Conservation (phyloP, 2,113 vertebrate genomes). For the Ia io region DNA sequence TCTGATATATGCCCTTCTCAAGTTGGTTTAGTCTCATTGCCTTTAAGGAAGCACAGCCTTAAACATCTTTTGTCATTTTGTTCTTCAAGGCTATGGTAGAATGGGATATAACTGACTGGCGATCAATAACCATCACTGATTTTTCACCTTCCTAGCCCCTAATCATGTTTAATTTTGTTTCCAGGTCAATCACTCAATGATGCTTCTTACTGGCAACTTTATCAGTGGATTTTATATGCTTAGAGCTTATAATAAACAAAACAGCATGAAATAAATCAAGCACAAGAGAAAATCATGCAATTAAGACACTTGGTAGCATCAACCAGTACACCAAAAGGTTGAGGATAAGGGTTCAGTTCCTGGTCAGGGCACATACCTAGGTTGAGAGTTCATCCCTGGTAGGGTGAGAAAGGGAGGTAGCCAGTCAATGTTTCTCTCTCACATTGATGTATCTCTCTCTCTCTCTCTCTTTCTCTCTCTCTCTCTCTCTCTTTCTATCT, state of each 20-base stretch:
- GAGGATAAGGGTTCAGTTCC: too few relatives aligned
- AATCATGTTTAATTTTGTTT: neutral
- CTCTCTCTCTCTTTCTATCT: neutral
- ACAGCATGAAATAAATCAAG: neutral
- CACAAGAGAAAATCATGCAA: neutral
- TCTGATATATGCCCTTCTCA: neutral
- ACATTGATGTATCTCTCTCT: too few relatives aligned
- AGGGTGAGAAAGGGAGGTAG: neutral
- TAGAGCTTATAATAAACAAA: neutral
- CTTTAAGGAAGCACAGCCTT: neutral
- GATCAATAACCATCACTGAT: neutral
- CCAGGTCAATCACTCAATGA: neutral
- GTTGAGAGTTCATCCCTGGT: neutral
- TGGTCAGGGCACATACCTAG: too few relatives aligned
- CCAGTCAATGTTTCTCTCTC: neutral
- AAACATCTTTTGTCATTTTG: neutral
- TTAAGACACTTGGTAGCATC: neutral
- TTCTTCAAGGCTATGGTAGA: neutral
- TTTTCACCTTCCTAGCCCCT: neutral
- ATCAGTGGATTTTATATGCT: neutral
- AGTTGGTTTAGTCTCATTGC: neutral
- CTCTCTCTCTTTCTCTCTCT: too few relatives aligned
- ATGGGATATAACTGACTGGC: neutral
- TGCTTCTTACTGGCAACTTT: neutral
- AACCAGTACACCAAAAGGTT: neutral